Conservation (phyloP, 2,797 vertebrate species). For the Periparus ater region DNA sequence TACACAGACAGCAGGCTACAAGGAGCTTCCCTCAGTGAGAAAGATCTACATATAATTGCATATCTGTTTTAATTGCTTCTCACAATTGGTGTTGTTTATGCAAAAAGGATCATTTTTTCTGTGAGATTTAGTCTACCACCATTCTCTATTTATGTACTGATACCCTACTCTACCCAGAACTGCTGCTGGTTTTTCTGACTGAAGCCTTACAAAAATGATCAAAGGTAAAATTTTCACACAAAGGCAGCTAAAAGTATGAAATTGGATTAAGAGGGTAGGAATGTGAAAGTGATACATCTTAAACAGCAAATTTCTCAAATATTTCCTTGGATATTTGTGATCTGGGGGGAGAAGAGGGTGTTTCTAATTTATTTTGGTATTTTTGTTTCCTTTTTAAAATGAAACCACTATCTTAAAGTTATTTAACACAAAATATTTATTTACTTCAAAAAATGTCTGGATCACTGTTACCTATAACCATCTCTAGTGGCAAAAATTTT, state of each 20-base stretch:
- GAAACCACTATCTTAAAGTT: not conserved
- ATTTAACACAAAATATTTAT: not conserved
- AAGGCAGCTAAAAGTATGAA: not conserved
- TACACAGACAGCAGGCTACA: not conserved
- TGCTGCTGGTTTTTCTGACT: not conserved
- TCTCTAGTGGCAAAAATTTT: not conserved
- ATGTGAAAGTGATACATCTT: not conserved
- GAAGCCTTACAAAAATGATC: not conserved
- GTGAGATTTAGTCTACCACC: not conserved
- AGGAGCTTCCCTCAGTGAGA: not conserved
- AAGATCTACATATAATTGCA: not conserved
- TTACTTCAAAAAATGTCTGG: not conserved
- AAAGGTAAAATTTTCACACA: not conserved
- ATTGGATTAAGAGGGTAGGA: not conserved
- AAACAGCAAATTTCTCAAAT: not conserved
- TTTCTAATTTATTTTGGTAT: not conserved
- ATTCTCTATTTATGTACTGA: not conserved
- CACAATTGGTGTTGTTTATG: not conserved
- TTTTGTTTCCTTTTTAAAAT: not conserved
- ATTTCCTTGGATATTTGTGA: not conserved
- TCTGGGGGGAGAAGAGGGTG: rapidly evolving
- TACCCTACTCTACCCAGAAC: not conserved
- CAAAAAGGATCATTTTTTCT: not conserved
- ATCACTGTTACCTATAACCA: not conserved
- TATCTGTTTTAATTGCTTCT: not conserved